These are phyloP conservation scores for Anoura caudifer DNA, from an alignment of 2,113 vertebrate species.

Conservation along the genomic window DNA sequence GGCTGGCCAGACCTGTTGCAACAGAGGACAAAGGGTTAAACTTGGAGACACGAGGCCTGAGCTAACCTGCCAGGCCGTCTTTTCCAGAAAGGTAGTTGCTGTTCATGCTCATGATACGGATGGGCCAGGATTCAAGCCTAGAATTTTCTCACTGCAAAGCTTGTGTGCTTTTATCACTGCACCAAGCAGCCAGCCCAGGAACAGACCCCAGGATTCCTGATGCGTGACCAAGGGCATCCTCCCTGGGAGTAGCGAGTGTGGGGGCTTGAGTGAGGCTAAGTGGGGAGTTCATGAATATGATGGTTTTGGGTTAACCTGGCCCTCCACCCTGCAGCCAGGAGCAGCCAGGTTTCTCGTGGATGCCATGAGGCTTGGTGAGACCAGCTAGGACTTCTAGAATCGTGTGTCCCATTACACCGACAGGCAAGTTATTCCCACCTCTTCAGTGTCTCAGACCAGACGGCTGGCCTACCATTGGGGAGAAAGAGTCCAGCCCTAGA, in stretches of 20 bases:
- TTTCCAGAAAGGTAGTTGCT: background rate
- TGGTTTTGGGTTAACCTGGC: background rate
- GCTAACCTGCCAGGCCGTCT: background rate
- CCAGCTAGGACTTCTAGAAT: background rate
- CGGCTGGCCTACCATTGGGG: background rate
- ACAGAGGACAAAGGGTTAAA: background rate
- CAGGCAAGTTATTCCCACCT: background rate
- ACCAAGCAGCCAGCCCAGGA: background rate
- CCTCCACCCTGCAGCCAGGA: background rate
- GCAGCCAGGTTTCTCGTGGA: background rate
- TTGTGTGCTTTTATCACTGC: background rate
- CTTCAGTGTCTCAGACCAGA: background rate
- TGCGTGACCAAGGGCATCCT: background rate
- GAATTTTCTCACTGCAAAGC: background rate
- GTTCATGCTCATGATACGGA: background rate
- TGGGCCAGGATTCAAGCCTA: background rate
- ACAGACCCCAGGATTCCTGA: background rate
- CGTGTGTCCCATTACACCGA: background rate
- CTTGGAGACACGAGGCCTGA: background rate
- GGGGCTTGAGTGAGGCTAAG: background rate
- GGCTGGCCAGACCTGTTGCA: background rate
- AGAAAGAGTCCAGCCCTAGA: background rate
- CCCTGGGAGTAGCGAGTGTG: background rate
- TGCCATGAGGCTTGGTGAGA: background rate
- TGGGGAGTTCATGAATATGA: fast-evolving